Conservation (phyloP, 2,888 invertebrate genomes). For the Chymomyza amoena region DNA sequence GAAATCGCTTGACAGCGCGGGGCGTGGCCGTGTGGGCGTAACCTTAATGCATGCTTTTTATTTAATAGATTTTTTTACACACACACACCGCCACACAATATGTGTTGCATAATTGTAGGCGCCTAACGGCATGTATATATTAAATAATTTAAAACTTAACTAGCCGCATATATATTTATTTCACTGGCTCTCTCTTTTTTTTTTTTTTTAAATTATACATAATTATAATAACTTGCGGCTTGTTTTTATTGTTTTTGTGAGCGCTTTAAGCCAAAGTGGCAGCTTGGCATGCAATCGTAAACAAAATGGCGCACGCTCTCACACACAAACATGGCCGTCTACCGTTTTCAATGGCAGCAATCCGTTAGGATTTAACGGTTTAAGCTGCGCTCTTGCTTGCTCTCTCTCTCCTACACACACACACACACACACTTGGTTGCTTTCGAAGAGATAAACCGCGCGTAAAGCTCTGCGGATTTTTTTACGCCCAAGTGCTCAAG, state of each 20-base stretch:
- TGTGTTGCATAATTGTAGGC: conserved; percentile 54
- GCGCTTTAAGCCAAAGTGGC: neutral
- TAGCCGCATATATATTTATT: conserved; percentile 31
- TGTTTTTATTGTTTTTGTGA: neutral
- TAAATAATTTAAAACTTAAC: no score
- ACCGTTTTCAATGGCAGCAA: conserved; percentile 41
- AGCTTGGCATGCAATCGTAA: conserved; percentile 2
- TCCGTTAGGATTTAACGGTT: conserved; percentile 48
- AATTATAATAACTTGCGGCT: neutral
- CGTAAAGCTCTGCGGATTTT: conserved; percentile 41
- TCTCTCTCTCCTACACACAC: neutral
- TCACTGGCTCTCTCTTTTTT: conserved; percentile 50
- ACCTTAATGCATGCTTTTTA: conserved; percentile 38
- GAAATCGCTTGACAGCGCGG: neutral
- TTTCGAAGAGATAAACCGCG: conserved; percentile 39
- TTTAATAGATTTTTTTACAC: conserved; percentile 52
- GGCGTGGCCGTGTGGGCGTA: neutral
- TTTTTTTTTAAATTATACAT: neutral
- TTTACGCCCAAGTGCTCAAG: conserved; percentile 5
- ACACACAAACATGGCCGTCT: neutral
- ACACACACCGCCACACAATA: no score
- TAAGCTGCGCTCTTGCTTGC: conserved; percentile 20
- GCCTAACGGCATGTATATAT: neutral
- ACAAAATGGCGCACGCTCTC: neutral
- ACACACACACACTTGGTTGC: conserved; percentile 9